Percentiles rank a stretch among this genome's conserved stretches.
phyloP scores from a whole-genome alignment of 2,888 invertebrate species.

The Caenorhabditis sp. region DNA sequence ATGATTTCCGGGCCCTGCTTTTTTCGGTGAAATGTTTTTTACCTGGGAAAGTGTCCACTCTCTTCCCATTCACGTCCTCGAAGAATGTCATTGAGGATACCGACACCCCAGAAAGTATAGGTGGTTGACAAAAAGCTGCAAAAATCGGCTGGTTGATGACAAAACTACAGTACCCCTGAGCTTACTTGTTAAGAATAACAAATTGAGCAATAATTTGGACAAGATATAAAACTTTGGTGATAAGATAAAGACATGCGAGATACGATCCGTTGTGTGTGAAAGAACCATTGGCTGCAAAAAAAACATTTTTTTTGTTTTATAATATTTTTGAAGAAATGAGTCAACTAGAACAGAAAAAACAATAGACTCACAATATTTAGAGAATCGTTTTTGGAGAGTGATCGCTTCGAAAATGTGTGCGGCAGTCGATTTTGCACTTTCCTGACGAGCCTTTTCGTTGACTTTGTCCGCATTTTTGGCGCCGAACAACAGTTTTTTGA shows the following conservation, averaged over 20 bases:
- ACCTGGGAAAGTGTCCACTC: slow-evolving; percentile 70
- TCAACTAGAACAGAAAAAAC: neutral
- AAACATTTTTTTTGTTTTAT: neutral
- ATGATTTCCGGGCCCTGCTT: no score
- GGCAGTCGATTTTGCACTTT: slow-evolving; percentile 71
- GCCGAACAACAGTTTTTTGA: slow-evolving; percentile 40
- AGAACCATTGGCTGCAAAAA: slow-evolving; percentile 35
- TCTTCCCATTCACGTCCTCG: slow-evolving; percentile 69
- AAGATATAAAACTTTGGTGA: slow-evolving; percentile 69
- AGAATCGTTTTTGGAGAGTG: slow-evolving; percentile 72
- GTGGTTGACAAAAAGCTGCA: slow-evolving; percentile 69
- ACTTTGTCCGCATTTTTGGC: slow-evolving; percentile 73
- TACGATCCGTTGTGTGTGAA: slow-evolving; percentile 68
- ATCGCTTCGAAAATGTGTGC: slow-evolving; percentile 73
- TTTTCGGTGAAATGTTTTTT: no score
- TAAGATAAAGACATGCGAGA: slow-evolving; percentile 68
- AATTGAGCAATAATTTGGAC: slow-evolving; percentile 69
- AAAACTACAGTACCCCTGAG: no score
- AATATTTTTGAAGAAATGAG: neutral
- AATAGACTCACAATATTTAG: slow-evolving; percentile 33
- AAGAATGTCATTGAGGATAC: slow-evolving; percentile 69
- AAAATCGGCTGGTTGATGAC: neutral
- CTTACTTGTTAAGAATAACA: slow-evolving; percentile 69
- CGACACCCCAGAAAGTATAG: slow-evolving; percentile 71
- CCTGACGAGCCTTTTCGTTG: slow-evolving; percentile 51